Base-by-base conservation (phyloP, 2,113 vertebrate genomes). In the Herpetotheres cachinnans region DNA sequence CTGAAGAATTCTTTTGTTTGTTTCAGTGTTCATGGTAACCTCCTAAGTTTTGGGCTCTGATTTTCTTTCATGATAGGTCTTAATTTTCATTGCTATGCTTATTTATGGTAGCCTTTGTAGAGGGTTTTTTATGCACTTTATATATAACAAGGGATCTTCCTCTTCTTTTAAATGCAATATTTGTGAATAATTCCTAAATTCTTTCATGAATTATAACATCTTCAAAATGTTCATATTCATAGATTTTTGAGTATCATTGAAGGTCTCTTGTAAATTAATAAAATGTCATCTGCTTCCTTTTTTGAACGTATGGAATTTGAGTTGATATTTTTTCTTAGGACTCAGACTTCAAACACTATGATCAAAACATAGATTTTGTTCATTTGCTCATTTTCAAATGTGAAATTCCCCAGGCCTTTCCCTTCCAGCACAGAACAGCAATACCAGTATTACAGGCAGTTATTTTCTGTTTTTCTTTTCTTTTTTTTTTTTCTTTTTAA, bases 281-380 rank as follows among this genome's bases (percentile, higher is more conserved):
- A 96, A 36, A 46, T 47, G 27, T 30, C 5, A 44, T 62, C n/a
- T 89, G 36, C 18, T 82, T 88, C 7, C 7, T 79, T 82, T 93
- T 82, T 82, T 77, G 56, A 69, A 80, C n/a, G 76, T 65, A 62
- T 6, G 8, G 30, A 72, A 13, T 67, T 54, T 36, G n/a, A 82
- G 7, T 3, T 77, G 9, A 29, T 52, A 46, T 91, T 94, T 95
- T 91, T 95, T 82, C 52, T 84, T 79, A 54, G 22, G 46, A 76
- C 13, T 76, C 36, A 73, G 82, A 69, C 16, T 90, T 93, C 90
- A 88, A 93, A 93, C 19, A 61, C 13, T 56, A 4, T 63, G 66
- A 91, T 91, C 56, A 82, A 93, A 95, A 88, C 70, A 90, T 3
- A 90, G 40, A 85, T 93, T 91, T 93, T 72, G 18, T 91, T 93